A percentile compares a stretch with the other conserved stretches of the same genome.
phyloP scores from a whole-genome alignment of 2,888 invertebrate species.

The Lochmaea capreae region DNA sequence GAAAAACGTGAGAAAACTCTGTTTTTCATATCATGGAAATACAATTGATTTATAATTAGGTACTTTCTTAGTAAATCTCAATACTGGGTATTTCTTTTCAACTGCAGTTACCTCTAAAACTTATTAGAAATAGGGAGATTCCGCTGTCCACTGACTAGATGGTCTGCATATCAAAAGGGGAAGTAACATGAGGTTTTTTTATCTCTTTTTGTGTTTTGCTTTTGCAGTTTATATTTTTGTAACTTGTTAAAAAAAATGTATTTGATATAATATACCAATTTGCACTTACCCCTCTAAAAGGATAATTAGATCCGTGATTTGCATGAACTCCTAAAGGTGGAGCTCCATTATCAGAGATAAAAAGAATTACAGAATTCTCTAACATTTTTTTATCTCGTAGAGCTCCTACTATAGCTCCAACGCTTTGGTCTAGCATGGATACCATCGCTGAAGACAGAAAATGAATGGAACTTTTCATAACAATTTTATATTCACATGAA shows the following conservation, averaged over 20 bases:
- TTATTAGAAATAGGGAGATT: too few relatives aligned
- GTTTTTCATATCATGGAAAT: not conserved
- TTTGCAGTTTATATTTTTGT: too few relatives aligned
- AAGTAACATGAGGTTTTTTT: too few relatives aligned
- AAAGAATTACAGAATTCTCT: constrained; percentile 86
- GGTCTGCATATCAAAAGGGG: too few relatives aligned
- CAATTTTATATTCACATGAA: too few relatives aligned
- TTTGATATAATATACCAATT: not conserved
- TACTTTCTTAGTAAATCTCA: not conserved
- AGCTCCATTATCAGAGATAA: constrained; percentile 91
- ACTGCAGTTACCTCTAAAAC: too few relatives aligned
- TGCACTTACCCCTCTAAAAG: constrained; percentile 76
- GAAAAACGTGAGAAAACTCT: not conserved
- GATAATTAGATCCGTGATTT: constrained; percentile 86
- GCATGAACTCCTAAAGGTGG: constrained; percentile 78
- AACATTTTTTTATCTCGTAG: constrained; percentile 78
- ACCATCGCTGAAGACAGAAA: constrained; percentile 78
- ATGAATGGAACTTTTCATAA: too few relatives aligned
- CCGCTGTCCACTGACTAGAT: too few relatives aligned
- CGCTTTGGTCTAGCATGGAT: constrained; percentile 86
- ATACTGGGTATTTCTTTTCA: too few relatives aligned
- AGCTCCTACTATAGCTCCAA: constrained; percentile 82
- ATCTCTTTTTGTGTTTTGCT: too few relatives aligned
- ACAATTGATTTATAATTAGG: not conserved
- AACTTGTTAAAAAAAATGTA: too few relatives aligned